Conservation (phyloP, 2,888 invertebrate species). For the Caenorhabditis sp. region DNA sequence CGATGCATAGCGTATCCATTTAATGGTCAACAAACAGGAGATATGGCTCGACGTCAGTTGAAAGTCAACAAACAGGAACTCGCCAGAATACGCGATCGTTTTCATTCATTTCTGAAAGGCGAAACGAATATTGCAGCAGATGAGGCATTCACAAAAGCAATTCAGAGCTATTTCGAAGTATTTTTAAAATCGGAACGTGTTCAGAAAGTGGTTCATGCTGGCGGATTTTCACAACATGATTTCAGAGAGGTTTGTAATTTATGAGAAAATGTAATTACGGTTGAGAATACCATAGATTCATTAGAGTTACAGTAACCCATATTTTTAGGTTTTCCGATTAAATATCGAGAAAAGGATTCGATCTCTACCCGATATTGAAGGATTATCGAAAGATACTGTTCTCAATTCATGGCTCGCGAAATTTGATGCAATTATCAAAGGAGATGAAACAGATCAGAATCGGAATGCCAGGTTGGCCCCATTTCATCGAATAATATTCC, state of each 20-base stretch:
- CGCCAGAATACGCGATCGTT: constrained; percentile 73
- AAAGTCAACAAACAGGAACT: constrained; percentile 92
- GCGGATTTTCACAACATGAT: constrained; percentile 97
- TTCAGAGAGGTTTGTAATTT: constrained; percentile 80
- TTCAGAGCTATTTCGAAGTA: constrained; percentile 89
- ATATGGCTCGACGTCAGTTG: constrained; percentile 90
- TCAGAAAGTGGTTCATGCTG: constrained; percentile 90
- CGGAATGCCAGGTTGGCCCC: constrained; percentile 42
- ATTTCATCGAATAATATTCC: not conserved
- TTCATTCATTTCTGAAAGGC: constrained; percentile 93
- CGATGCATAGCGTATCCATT: constrained; percentile 90
- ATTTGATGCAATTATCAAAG: constrained; percentile 91
- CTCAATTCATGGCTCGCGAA: constrained; percentile 99
- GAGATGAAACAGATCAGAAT: constrained; percentile 74
- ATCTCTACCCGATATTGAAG: constrained; percentile 98
- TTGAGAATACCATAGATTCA: too few relatives aligned
- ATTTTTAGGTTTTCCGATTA: constrained; percentile 80
- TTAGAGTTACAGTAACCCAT: not conserved
- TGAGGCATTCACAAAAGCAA: constrained; percentile 97
- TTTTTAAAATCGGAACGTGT: constrained; percentile 96
- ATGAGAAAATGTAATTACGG: too few relatives aligned
- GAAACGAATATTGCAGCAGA: constrained; percentile 97
- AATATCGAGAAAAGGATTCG: constrained; percentile 95
- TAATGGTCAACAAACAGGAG: constrained; percentile 91
- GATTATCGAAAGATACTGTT: constrained; percentile 92